phyloP scores from a whole-genome alignment of 2,113 vertebrate species.

The Channa argus region DNA sequence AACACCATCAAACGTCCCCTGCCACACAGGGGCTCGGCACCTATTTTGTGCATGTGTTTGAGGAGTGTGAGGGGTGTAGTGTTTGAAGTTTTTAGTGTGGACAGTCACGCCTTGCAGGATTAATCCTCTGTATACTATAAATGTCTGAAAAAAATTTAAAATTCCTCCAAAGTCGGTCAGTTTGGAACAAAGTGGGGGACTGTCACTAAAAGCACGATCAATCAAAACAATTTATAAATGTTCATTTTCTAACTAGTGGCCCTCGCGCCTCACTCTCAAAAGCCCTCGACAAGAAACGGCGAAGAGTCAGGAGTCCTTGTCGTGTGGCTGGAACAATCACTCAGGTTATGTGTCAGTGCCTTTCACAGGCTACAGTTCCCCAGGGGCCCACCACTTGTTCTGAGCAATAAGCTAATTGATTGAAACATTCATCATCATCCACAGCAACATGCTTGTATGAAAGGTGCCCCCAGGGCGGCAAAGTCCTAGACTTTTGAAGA shows the following conservation, averaged over 20 bases:
- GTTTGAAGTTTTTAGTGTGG: no score
- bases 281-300: constrained; percentile 13
- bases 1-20: neutral
- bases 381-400: constrained; percentile 63
- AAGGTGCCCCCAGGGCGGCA: constrained; percentile 34
- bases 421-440: constrained; percentile 73
- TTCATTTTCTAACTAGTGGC: constrained; percentile 1
- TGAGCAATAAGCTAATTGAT: constrained; percentile 76
- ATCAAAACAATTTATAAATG: neutral
- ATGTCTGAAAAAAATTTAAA: no score
- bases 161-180: no score
- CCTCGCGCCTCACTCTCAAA: constrained; percentile 1
- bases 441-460: constrained; percentile 37
- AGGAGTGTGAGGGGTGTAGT: no score
- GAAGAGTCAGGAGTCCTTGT: constrained; percentile 35
- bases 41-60: neutral
- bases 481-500: constrained; percentile 60
- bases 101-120: no score
- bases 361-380: constrained; percentile 45
- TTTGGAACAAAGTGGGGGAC: neutral
- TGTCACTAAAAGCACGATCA: no score
- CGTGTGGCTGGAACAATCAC: constrained; percentile 42
- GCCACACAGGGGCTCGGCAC: neutral
- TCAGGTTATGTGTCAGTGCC: constrained; percentile 66
- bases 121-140: no score